Conservation (phyloP, 1,140 invertebrate genomes). For the Saccostrea glomerata region DNA sequence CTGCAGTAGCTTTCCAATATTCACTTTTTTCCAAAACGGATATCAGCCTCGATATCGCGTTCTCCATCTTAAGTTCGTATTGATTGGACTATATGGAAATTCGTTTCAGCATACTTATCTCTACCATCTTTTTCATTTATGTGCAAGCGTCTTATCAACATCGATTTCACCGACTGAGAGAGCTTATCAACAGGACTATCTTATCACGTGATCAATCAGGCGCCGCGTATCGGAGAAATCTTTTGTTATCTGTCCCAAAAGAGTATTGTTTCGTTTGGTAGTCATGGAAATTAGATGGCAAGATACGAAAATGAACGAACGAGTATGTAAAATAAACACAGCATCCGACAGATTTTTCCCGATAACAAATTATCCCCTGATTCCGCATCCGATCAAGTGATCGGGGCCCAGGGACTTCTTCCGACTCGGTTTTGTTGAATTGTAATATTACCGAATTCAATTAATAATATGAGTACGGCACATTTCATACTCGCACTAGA, state of each 20-base stretch:
- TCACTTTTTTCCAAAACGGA: conserved; percentile 21
- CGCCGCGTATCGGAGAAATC: conserved; percentile 36
- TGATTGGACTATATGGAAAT: conserved; percentile 46
- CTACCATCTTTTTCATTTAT: conserved; percentile 44
- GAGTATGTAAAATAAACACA: conserved; percentile 43
- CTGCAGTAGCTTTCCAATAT: conserved; percentile 25
- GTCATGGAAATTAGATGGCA: conserved; percentile 36
- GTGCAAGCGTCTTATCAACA: conserved; percentile 45
- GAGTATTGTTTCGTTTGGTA: conserved; percentile 42
- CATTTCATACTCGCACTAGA: conserved; percentile 14
- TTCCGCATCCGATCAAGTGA: conserved; percentile 31
- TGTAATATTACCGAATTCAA: conserved; percentile 31
- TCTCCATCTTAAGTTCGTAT: conserved; percentile 40
- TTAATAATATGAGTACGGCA: conserved; percentile 38
- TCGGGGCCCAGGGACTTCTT: conserved; percentile 1
- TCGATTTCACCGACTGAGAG: conserved; percentile 33
- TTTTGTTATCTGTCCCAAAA: conserved; percentile 40
- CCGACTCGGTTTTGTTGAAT: conserved; percentile 24
- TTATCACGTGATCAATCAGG: conserved; percentile 49
- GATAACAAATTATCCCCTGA: conserved; percentile 30
- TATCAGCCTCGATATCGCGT: conserved; percentile 33
- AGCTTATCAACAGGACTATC: conserved; percentile 41
- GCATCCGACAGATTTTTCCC: conserved; percentile 27
- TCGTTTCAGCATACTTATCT: conserved; percentile 37
- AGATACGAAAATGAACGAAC: conserved; percentile 29